Conservation (phyloP, 1,140 invertebrate genomes). For the Lepeophtheirus salmonis region DNA sequence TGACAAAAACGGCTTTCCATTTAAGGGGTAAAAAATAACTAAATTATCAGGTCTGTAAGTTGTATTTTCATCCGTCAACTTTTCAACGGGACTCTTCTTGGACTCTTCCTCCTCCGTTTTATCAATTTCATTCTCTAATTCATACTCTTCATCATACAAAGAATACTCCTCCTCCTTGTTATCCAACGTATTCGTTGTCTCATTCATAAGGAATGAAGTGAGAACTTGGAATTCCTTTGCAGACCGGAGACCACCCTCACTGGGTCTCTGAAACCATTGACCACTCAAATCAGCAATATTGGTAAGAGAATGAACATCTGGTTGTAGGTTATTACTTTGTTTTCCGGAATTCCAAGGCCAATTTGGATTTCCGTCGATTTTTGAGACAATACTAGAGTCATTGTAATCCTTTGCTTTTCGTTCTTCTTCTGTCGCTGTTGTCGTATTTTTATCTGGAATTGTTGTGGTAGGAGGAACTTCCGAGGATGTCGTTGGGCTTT, state of each 20-base stretch:
- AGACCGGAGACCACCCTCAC: not conserved
- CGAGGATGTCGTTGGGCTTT: no score
- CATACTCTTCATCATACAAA: no score
- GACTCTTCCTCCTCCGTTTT: no score
- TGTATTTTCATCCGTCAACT: not conserved
- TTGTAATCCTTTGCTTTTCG: not conserved
- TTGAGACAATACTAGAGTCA: not conserved
- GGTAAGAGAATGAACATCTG: not conserved
- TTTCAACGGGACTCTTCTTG: no score
- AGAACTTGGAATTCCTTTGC: not conserved
- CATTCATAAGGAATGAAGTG: not conserved
- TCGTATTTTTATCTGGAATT: no score
- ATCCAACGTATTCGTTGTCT: not conserved
- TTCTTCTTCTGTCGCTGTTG: no score
- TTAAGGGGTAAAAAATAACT: not conserved
- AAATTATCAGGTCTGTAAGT: not conserved
- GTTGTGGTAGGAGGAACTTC: no score
- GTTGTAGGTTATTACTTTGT: no score
- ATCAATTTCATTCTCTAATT: no score
- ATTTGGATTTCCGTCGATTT: not conserved
- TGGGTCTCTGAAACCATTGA: not conserved
- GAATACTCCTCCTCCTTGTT: not conserved
- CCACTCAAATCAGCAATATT: not conserved
- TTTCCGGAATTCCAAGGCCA: not conserved
- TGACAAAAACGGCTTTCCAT: not conserved